Evolutionary conservation across 1,140 invertebrate genomes (phyloP), one percentile per base, ranked within the genome.

Genomic region (Aphidius gifuensis): DNA sequence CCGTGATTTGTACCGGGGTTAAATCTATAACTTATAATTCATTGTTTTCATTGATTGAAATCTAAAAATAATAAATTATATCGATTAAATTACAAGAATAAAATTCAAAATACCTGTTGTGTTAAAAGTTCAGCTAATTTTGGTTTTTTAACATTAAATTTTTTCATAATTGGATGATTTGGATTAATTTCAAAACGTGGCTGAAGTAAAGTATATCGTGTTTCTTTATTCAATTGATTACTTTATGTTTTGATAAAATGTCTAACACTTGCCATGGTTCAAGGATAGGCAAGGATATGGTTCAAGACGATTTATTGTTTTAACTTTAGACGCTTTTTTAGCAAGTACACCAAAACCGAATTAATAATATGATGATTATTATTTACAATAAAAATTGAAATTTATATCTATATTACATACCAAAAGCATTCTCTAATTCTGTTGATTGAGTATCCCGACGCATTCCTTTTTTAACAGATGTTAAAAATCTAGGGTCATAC

Each of bases 391-490:
- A n/a, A n/a, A 64, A 38, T 42, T 6, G 45, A 16, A 11, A 53
- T 43, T 59, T 9, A 60, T 55, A 55, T 66, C 62, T 39, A 43
- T 3, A 48, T 53, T 57, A 69, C 53, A 63, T 73, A 84, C 83
- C 76, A 56, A 77, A 66, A 61, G 67, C 66, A 16, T 87, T 83
- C 38, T 78, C 82, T n/a, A n/a, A n/a, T 43, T 88, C 84, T 48
- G 82, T 81, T 3, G 85, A 77, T 47, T 88, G 84, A 5, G 84
- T 85, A 68, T 90, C 88, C 62, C 90, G 85, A 58, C 92, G 83
- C 87, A 97, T 91, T 77, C 97, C 94, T 76, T 96, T 97, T 80
- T 99, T 96, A 6, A 97, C 92, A 1, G 95, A 97, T 1, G 90
- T 88, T 1, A 99, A 81, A 58, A 85, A 83, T 70, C 90, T 88